phyloP scores from a whole-genome alignment of 2,113 vertebrate species.

The Osmerus eperlanus region DNA sequence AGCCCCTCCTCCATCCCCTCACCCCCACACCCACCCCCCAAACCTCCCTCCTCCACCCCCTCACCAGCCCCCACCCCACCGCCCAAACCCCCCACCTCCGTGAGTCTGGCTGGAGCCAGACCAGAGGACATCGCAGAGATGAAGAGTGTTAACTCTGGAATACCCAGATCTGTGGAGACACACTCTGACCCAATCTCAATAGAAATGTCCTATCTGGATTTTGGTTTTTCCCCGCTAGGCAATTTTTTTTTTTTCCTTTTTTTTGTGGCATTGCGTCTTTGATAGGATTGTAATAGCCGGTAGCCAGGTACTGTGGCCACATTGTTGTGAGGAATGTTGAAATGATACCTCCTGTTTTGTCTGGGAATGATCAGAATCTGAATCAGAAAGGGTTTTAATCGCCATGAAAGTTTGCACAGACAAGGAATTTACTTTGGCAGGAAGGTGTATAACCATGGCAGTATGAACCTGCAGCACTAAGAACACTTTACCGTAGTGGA shows the following conservation, averaged over 20 bases:
- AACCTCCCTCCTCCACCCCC: constrained; percentile 7
- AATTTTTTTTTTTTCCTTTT: too few species aligned
- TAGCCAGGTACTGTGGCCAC: too few species aligned
- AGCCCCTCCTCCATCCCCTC: constrained; percentile 35
- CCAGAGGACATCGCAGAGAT: constrained; percentile 26
- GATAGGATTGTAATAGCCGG: too few species aligned
- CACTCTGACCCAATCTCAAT: background rate
- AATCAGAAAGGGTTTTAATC: background rate
- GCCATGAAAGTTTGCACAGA: background rate
- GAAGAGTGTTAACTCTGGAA: background rate
- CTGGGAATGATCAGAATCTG: too few species aligned
- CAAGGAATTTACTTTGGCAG: too few species aligned
- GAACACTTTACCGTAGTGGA: constrained; percentile 17
- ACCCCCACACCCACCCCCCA: constrained; percentile 29
- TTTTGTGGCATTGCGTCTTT: too few species aligned
- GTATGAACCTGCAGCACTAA: background rate
- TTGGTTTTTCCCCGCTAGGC: background rate
- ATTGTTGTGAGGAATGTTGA: too few species aligned
- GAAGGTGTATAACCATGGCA: background rate
- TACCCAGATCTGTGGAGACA: background rate
- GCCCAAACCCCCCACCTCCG: constrained; percentile 19
- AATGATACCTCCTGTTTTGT: too few species aligned
- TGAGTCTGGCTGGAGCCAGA: constrained; percentile 37
- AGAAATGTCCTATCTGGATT: background rate
- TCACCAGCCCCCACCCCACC: constrained; percentile 8